Percentiles rank a stretch among this genome's conserved stretches.
phyloP scores from a whole-genome alignment of 2,888 invertebrate genomes.

The Meliscaeva auricollis region DNA sequence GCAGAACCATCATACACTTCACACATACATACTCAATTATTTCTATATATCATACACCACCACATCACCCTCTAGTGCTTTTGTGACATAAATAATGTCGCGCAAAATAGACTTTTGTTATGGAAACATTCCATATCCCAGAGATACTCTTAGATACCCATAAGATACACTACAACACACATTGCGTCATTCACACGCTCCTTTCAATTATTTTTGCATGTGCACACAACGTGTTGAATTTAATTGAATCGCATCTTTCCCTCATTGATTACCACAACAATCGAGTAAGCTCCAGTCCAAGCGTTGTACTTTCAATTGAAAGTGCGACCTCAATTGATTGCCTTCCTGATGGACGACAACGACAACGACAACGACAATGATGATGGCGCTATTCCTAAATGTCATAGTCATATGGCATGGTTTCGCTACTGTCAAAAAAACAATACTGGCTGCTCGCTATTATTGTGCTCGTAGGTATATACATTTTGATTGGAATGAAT shows the following conservation, averaged over 20 bases:
- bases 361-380: no score
- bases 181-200: slow-evolving; percentile 55
- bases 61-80: neutral
- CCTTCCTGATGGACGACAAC: slow-evolving; percentile 62
- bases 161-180: no score
- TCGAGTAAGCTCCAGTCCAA: slow-evolving; percentile 9
- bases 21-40: neutral
- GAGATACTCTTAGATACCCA: neutral
- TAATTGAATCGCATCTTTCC: slow-evolving; percentile 60
- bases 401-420: neutral
- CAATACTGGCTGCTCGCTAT: neutral
- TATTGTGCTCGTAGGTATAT: no score
- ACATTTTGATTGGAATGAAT: slow-evolving; percentile 49
- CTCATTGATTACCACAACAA: slow-evolving; percentile 51
- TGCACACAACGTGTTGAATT: slow-evolving; percentile 58
- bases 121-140: slow-evolving; percentile 28
- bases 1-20: neutral
- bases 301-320: slow-evolving; percentile 61
- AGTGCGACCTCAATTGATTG: slow-evolving; percentile 67
- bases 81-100: no score
- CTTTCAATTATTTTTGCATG: slow-evolving; percentile 67
- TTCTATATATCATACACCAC: neutral
- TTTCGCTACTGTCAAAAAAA: neutral
- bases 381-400: slow-evolving; percentile 20
- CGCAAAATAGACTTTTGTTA: neutral